Percentiles rank a stretch among this genome's conserved stretches.
Conservation (phyloP, 2,888 invertebrate genomes). For the Drosophila meridionalis region DNA sequence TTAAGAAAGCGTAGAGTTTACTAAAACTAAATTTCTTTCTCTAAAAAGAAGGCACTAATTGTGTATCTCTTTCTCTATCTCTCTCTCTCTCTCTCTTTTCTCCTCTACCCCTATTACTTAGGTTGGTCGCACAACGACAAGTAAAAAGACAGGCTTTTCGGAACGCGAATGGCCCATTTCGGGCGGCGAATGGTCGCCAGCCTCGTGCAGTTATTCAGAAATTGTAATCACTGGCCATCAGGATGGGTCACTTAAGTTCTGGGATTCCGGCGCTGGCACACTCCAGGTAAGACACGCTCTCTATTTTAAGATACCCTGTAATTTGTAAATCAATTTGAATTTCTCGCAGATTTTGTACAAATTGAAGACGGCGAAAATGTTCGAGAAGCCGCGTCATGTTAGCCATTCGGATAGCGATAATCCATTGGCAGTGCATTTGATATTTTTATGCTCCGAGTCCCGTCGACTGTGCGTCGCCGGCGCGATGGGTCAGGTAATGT, state of each 20-base stretch:
- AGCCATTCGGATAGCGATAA: slow-evolving; percentile 89
- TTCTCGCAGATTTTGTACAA: slow-evolving; percentile 93
- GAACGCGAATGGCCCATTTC: slow-evolving; percentile 98
- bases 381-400: slow-evolving; percentile 87
- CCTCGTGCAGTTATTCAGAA: slow-evolving; percentile 98
- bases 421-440: slow-evolving; percentile 95
- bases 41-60: neutral
- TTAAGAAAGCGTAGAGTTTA: neutral
- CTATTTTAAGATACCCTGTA: neutral
- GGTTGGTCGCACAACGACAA: slow-evolving; percentile 90
- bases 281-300: slow-evolving; percentile 88
- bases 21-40: neutral
- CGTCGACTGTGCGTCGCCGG: slow-evolving; percentile 94
- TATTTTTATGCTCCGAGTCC: slow-evolving; percentile 97
- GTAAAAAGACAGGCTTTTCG: slow-evolving; percentile 93
- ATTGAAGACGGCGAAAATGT: slow-evolving; percentile 96
- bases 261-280: slow-evolving; percentile 98
- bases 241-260: slow-evolving; percentile 99
- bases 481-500: slow-evolving; percentile 95
- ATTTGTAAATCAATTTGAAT: neutral
- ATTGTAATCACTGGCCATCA: slow-evolving; percentile 99
- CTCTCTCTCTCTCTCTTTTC: neutral
- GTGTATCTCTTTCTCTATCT: neutral
- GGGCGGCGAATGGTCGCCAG: slow-evolving; percentile 98
- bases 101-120: slow-evolving; percentile 27